phyloP scores from a whole-genome alignment of 2,797 vertebrate genomes.

The Synanceia verrucosa region DNA sequence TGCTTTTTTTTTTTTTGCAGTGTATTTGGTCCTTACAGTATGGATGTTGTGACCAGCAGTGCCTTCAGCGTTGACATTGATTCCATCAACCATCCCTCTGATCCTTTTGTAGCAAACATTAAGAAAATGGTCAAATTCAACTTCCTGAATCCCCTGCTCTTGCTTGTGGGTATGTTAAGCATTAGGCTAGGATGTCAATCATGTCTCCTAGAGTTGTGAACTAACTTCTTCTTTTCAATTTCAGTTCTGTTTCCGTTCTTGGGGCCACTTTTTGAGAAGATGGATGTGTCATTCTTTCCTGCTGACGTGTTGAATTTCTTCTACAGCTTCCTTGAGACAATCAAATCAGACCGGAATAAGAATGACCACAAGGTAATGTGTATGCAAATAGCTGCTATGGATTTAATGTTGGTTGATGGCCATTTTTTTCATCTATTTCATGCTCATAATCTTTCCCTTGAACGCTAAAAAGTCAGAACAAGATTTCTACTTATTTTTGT shows the following conservation, averaged over 20 bases:
- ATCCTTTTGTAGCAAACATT: slow-evolving; percentile 82
- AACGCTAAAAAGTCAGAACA: neutral
- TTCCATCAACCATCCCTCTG: slow-evolving; percentile 80
- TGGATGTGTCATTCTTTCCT: slow-evolving; percentile 53
- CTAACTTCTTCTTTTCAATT: neutral
- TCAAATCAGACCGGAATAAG: slow-evolving; percentile 61
- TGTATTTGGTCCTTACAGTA: slow-evolving; percentile 83
- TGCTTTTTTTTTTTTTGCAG: slow-evolving; percentile 54
- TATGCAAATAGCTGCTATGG: neutral
- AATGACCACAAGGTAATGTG: slow-evolving; percentile 43
- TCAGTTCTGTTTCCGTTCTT: slow-evolving; percentile 69
- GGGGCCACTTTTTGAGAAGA: slow-evolving; percentile 32
- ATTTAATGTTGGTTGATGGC: neutral
- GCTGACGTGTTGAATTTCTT: slow-evolving; percentile 45
- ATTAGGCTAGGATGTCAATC: neutral
- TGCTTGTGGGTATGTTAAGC: slow-evolving; percentile 72
- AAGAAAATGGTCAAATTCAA: slow-evolving; percentile 78
- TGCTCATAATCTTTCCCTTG: neutral
- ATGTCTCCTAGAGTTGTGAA: neutral
- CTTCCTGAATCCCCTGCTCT: slow-evolving; percentile 68
- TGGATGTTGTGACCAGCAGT: slow-evolving; percentile 85
- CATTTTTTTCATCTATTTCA: neutral
- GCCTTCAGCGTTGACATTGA: slow-evolving; percentile 84
- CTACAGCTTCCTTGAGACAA: slow-evolving; percentile 45
- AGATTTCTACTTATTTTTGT: neutral